phyloP scores from a whole-genome alignment of 1,140 invertebrate genomes.

The Ptiloglossa arizonensis region DNA sequence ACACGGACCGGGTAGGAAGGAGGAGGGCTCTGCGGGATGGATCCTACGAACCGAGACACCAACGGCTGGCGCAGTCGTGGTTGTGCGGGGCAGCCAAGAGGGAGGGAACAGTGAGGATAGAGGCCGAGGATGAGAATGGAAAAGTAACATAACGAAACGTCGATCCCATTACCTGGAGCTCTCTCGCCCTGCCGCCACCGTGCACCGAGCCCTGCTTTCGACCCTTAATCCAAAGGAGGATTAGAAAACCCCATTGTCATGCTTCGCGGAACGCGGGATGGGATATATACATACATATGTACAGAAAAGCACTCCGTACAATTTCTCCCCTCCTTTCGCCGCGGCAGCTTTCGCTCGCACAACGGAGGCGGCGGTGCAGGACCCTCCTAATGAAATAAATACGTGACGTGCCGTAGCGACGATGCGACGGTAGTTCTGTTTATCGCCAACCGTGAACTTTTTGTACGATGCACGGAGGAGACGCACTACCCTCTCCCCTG shows the following conservation, averaged over 20 bases:
- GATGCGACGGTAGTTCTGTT: constrained; percentile 53
- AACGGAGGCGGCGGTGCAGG: constrained; percentile 41
- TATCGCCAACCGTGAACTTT: constrained; percentile 62
- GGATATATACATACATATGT: constrained; percentile 64
- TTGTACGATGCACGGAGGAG: constrained; percentile 51
- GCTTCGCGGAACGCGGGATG: constrained; percentile 71
- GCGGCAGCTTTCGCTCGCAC: constrained; percentile 13
- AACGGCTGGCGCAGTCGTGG: constrained; percentile 64
- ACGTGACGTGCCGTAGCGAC: constrained; percentile 56
- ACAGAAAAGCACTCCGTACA: constrained; percentile 47
- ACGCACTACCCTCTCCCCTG: not conserved
- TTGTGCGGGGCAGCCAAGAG: constrained; percentile 53
- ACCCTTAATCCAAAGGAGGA: constrained; percentile 78
- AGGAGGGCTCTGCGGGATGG: constrained; percentile 67
- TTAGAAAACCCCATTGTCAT: constrained; percentile 79
- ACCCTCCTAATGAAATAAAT: constrained; percentile 67
- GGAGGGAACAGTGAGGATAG: constrained; percentile 58
- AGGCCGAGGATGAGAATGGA: constrained; percentile 79
- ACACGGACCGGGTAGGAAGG: constrained; percentile 72
- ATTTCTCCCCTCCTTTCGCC: constrained; percentile 37
- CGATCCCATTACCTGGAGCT: constrained; percentile 80
- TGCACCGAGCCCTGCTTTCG: constrained; percentile 68
- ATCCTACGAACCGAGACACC: constrained; percentile 77
- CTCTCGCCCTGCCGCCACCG: constrained; percentile 56
- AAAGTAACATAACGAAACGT: constrained; percentile 83